Conservation (phyloP, 2,888 invertebrate genomes). For the Tetramorium bicarinatum region DNA sequence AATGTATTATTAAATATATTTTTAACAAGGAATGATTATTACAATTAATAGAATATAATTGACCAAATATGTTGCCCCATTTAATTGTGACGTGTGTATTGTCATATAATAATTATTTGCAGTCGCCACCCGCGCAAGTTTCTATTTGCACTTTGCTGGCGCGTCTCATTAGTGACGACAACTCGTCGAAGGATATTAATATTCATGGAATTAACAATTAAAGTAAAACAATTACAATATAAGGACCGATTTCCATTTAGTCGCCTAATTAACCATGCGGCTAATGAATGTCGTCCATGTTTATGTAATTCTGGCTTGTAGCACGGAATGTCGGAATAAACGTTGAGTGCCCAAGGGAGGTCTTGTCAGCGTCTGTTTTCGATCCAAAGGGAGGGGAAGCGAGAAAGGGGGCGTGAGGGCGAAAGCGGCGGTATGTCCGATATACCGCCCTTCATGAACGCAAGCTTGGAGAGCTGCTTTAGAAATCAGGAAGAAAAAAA, state of each 20-base stretch:
- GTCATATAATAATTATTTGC: background rate
- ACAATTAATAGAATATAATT: background rate
- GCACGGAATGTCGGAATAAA: conserved; percentile 30
- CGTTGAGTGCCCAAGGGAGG: conserved; percentile 18
- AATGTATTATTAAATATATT: conserved; percentile 6
- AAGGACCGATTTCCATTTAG: conserved; percentile 14
- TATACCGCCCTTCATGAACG: background rate
- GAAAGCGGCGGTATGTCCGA: conserved; percentile 8
- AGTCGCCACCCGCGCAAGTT: background rate
- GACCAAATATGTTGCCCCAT: background rate
- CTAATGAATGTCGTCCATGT: conserved; percentile 13
- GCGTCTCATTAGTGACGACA: conserved; percentile 1
- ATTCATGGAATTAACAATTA: conserved; percentile 27
- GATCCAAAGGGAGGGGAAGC: background rate
- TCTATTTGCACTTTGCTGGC: background rate
- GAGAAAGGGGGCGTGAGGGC: background rate
- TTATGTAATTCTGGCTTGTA: conserved; percentile 20
- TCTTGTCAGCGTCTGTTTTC: conserved; percentile 48
- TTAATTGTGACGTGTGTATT: conserved; percentile 13
- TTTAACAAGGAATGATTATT: background rate
- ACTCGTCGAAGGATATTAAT: background rate
- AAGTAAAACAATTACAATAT: conserved; percentile 16
- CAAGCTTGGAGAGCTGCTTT: background rate
- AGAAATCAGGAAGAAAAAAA: conserved; percentile 13
- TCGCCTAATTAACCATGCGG: background rate